Conservation (phyloP, 2,797 vertebrate species). For the Mormyrops attenuatus region DNA sequence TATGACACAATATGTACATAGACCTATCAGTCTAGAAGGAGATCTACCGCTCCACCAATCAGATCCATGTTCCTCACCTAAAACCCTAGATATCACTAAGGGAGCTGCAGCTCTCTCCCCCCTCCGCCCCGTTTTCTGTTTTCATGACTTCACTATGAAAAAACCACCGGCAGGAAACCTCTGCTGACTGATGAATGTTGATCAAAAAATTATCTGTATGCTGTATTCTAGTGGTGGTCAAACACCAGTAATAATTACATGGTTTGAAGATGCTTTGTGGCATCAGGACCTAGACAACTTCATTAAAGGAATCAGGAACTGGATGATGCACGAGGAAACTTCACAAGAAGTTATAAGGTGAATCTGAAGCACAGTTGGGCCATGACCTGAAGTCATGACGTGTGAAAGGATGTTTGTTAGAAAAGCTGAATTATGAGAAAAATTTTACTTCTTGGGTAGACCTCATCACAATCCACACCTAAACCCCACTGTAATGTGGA, state of each 20-base stretch:
- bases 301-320: neutral
- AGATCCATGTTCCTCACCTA: neutral
- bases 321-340: neutral
- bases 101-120: neutral
- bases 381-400: neutral
- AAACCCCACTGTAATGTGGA: neutral
- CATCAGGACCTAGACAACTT: neutral
- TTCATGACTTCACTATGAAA: neutral
- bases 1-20: neutral
- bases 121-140: too few relatives aligned
- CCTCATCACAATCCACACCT: neutral
- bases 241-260: neutral
- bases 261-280: neutral
- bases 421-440: neutral
- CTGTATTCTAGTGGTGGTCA: neutral
- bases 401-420: neutral
- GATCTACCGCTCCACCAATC: neutral
- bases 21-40: neutral
- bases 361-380: neutral
- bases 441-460: neutral
- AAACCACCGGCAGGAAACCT: neutral
- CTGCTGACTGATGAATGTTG: neutral
- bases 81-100: neutral
- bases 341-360: neutral
- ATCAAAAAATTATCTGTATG: neutral